Evolutionary conservation across 2,888 invertebrate genomes (phyloP), one percentile per base, ranked within the genome.

Genomic region (Agonum fuliginosum): DNA sequence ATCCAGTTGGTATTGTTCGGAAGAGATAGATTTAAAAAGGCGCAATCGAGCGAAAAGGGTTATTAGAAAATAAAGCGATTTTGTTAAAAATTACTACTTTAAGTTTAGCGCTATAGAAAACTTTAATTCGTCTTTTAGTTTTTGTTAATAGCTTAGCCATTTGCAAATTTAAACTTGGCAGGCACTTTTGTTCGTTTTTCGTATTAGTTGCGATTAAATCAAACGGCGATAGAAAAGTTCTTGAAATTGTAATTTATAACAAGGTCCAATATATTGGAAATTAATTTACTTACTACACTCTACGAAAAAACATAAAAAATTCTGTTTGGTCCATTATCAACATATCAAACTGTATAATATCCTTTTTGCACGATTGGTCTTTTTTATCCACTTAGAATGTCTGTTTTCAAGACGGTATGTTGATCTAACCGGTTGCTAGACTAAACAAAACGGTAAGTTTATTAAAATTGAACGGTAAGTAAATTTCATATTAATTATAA

Each of bases 101-200:
- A 24, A 51, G 51, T 51, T 22, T 22, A 19, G 10, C 19, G 51
- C 51, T 51, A 22, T 51, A 51, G 51, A 51, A 51, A 51, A 51
- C 51, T 51, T 51, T 51, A 51, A 51, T 51, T 3, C 51, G 51
- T 51, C 51, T 51, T 51, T 51, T 51, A 51, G 51, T 51, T 51
- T 51, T 48, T 48, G 48, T 48, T 48, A 48, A 48, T 48, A 48
- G 48, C 48, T 48, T 51, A 51, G 20, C 51, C 22, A 51, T 51
- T 51, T 51, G 51, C 51, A 51, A 51, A 51, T 51, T 51, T 51
- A 51, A 51, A 51, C n/a, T 51, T 51, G 20, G 22, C 20, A 51
- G 37, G 10, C 37, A 37, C 20, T 51, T n/a, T 51, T 51, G 51
- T 20, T 51, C 22, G 22, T n/a, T 51, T 51, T 51, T 51, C 51